Conservation (phyloP, 1,140 invertebrate species). For the Zaprionus gabonicus region DNA sequence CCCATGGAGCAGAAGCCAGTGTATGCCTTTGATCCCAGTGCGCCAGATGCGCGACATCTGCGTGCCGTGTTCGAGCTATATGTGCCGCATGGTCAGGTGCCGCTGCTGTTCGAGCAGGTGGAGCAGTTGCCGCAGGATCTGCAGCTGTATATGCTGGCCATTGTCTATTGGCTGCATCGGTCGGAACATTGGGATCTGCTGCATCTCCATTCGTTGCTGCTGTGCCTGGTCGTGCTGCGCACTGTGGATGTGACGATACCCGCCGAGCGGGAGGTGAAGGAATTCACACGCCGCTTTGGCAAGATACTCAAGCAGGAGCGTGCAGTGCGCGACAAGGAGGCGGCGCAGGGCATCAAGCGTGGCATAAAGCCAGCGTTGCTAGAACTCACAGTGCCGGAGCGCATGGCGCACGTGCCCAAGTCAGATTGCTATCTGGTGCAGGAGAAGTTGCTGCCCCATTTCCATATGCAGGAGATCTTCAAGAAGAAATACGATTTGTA, state of each 20-base stretch:
- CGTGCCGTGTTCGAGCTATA: constrained; percentile 76
- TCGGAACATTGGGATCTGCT: constrained; percentile 84
- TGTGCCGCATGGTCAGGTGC: constrained; percentile 62
- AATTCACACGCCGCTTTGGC: constrained; percentile 84
- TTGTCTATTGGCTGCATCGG: constrained; percentile 89
- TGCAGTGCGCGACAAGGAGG: constrained; percentile 61
- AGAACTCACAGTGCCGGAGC: constrained; percentile 79
- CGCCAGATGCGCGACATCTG: constrained; percentile 60
- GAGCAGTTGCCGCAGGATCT: constrained; percentile 86
- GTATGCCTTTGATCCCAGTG: constrained; percentile 51
- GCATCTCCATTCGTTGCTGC: constrained; percentile 87
- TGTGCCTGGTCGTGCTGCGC: constrained; percentile 87
- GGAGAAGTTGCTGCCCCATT: constrained; percentile 87
- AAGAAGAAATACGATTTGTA: constrained; percentile 87
- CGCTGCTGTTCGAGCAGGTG: constrained; percentile 78
- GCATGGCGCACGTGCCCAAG: constrained; percentile 85
- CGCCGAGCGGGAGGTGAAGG: constrained; percentile 84
- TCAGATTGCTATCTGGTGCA: constrained; percentile 87
- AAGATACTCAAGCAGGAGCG: constrained; percentile 70
- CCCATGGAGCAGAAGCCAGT: constrained; percentile 49
- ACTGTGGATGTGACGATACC: constrained; percentile 88
- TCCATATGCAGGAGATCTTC: constrained; percentile 87
- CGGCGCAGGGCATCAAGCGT: constrained; percentile 56
- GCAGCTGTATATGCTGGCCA: constrained; percentile 87
- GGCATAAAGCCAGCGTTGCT: constrained; percentile 48